Percentiles rank a stretch among this genome's conserved stretches.
Conservation (phyloP, 2,888 invertebrate genomes). For the Agrypnus murinus region DNA sequence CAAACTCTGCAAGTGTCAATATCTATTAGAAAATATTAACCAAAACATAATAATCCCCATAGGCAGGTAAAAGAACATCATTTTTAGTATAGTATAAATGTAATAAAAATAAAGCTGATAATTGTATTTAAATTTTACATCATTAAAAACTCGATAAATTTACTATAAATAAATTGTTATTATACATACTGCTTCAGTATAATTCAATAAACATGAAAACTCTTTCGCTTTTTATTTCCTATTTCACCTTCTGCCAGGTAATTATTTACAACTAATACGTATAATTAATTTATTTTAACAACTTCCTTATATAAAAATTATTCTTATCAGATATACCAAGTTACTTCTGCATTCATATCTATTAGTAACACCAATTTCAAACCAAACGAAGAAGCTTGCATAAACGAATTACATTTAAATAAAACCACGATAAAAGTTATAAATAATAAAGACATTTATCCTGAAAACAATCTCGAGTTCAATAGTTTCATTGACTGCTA, state of each 20-base stretch:
- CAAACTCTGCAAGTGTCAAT: too few relatives aligned
- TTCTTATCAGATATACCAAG: neutral
- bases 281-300: neutral
- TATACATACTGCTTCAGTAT: neutral
- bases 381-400: conserved; percentile 1
- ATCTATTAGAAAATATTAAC: too few relatives aligned
- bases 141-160: neutral
- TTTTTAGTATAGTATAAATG: too few relatives aligned
- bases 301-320: neutral
- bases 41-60: too few relatives aligned
- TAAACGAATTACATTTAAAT: neutral
- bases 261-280: neutral
- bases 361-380: neutral
- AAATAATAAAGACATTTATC: neutral
- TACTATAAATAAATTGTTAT: conserved; percentile 8
- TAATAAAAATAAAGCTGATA: too few relatives aligned
- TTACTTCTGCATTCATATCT: neutral
- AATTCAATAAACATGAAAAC: neutral
- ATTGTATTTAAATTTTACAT: neutral
- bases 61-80: too few relatives aligned
- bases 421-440: neutral
- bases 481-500: conserved; percentile 2
- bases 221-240: neutral
- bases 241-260: neutral
- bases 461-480: neutral